Conservation (phyloP, 2,113 vertebrate species). For the Vireo altiloquus region DNA sequence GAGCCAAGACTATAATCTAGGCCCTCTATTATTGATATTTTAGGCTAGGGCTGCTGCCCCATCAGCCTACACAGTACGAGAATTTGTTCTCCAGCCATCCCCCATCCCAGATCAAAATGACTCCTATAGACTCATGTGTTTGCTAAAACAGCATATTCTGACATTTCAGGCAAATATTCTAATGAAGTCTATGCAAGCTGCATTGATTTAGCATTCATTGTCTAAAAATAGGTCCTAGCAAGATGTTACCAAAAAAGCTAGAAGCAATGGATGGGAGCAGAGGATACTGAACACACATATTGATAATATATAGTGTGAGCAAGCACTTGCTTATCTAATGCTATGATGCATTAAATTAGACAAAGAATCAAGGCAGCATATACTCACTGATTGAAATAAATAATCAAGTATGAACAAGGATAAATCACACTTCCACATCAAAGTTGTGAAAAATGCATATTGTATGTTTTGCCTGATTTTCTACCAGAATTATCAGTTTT, state of each 20-base stretch:
- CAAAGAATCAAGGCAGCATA: background rate
- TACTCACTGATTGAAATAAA: background rate
- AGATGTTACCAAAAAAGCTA: background rate
- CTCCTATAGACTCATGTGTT: background rate
- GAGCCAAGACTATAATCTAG: background rate
- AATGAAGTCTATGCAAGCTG: background rate
- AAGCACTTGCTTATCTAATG: background rate
- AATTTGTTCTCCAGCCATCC: background rate
- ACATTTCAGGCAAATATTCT: background rate
- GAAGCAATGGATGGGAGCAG: background rate
- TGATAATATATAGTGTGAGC: background rate
- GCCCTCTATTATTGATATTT: background rate
- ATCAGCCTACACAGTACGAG: background rate
- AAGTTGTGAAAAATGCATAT: background rate
- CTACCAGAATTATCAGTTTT: background rate
- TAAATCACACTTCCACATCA: background rate
- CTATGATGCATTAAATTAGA: background rate
- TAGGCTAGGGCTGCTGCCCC: background rate
- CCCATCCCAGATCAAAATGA: background rate
- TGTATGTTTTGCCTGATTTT: background rate
- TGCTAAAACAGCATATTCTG: background rate
- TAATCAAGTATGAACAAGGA: background rate
- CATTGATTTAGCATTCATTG: background rate
- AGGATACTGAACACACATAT: background rate
- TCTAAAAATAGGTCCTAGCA: conserved; percentile 17